phyloP scores from a whole-genome alignment of 2,797 vertebrate species.

The Steatocranus sp. region DNA sequence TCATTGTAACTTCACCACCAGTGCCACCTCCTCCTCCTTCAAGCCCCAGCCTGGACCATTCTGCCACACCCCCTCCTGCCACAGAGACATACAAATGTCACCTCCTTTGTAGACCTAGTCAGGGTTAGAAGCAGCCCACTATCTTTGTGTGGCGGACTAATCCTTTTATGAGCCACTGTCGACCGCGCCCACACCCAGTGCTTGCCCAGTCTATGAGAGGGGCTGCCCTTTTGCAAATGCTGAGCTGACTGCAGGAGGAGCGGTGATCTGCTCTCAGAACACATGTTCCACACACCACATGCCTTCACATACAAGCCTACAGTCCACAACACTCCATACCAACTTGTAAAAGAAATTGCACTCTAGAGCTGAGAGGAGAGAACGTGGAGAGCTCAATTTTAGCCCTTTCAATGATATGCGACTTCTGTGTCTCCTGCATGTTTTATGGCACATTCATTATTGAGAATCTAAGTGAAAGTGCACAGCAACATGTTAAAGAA shows the following conservation, averaged over 20 bases:
- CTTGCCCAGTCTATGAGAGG: conserved; percentile 34
- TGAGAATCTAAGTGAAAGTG: conserved; percentile 63
- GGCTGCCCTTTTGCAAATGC: conserved; percentile 49
- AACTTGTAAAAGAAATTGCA: conserved; percentile 37
- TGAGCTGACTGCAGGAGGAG: conserved; percentile 56
- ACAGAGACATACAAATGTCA: conserved; percentile 87
- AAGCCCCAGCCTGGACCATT: conserved; percentile 60
- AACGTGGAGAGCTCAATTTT: conserved; percentile 20
- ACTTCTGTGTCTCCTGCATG: conserved; percentile 59
- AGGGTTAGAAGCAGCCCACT: conserved; percentile 80
- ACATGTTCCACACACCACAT: conserved; percentile 65
- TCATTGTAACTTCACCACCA: conserved; percentile 69
- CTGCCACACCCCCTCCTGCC: conserved; percentile 68
- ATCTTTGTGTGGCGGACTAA: conserved; percentile 80
- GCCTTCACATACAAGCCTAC: conserved; percentile 51
- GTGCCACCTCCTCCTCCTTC: conserved; percentile 66
- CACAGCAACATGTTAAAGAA: conserved; percentile 67
- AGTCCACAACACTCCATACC: conserved; percentile 33
- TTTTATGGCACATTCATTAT: conserved; percentile 66
- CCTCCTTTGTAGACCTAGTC: conserved; percentile 75
- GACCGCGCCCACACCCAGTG: conserved; percentile 58
- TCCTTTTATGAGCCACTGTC: conserved; percentile 82
- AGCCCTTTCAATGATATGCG: conserved; percentile 33
- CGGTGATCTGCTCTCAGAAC: conserved; percentile 50
- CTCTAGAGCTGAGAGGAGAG: conserved; percentile 8